A percentile compares a stretch with the other conserved stretches of the same genome.
Evolutionary conservation across 2,888 invertebrate species (phyloP).

Genomic region (Cheilosia vulpina): DNA sequence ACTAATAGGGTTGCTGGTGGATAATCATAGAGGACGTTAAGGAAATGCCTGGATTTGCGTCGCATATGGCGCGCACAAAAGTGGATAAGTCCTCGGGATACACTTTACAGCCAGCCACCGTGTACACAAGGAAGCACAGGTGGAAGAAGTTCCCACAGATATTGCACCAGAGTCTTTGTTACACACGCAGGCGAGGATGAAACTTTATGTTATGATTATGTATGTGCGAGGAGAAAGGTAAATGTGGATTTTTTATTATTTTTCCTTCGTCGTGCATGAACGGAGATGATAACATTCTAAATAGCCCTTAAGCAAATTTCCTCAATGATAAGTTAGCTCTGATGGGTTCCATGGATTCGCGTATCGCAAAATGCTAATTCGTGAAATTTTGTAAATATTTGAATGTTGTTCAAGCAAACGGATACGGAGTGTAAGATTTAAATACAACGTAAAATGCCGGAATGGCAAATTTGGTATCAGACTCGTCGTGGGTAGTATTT

Average conservation of each 20-base stretch:
- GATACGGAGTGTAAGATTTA: slow-evolving; percentile 2
- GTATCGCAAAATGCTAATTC: slow-evolving; percentile 61
- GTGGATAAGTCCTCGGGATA: slow-evolving; percentile 50
- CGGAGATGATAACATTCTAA: background rate
- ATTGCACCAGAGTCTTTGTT: slow-evolving; percentile 5
- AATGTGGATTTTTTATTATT: slow-evolving; percentile 26
- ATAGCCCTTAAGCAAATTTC: slow-evolving; percentile 25
- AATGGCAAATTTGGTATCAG: slow-evolving; percentile 7
- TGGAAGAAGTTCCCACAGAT: slow-evolving; percentile 54
- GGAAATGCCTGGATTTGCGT: slow-evolving; percentile 37
- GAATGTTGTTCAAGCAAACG: slow-evolving; percentile 44
- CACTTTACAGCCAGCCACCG: background rate
- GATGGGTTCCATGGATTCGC: slow-evolving; percentile 30
- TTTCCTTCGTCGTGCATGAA: background rate
- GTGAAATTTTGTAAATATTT: slow-evolving; percentile 11
- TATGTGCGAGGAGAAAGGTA: background rate
- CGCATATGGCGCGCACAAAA: slow-evolving; percentile 51
- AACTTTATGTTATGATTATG: slow-evolving; percentile 6
- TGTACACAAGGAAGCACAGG: slow-evolving; percentile 27
- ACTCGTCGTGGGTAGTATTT: background rate
- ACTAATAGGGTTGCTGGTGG: slow-evolving; percentile 30
- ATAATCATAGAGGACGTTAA: slow-evolving; percentile 36
- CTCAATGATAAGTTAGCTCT: background rate
- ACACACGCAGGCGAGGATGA: slow-evolving; percentile 36
- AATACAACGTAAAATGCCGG: slow-evolving; percentile 11